Evolutionary conservation across 2,113 vertebrate species (phyloP).

Genomic region (Cyanocitta stelleri): DNA sequence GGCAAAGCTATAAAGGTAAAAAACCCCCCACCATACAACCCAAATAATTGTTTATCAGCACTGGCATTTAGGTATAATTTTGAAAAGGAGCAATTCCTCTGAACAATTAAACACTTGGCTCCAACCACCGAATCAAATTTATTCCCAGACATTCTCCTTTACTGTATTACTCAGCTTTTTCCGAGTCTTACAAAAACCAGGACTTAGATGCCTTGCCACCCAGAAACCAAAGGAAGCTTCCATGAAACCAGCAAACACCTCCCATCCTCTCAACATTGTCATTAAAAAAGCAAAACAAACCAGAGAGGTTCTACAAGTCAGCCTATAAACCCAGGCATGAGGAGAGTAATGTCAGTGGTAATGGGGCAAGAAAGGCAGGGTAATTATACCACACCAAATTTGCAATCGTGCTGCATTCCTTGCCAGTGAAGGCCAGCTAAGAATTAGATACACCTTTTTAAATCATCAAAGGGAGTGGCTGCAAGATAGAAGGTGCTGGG

Average conservation of each 20-base stretch:
- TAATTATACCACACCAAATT: slow-evolving; percentile 44
- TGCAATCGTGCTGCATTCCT: slow-evolving; percentile 40
- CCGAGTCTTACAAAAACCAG: not conserved
- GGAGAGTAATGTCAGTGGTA: slow-evolving; percentile 41
- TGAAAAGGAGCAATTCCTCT: not conserved
- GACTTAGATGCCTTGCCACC: slow-evolving; percentile 16
- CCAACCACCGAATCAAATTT: not conserved
- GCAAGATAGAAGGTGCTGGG: not conserved
- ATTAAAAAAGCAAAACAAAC: slow-evolving; percentile 50
- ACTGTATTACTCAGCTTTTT: slow-evolving; percentile 36
- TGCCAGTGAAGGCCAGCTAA: not conserved
- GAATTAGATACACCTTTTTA: slow-evolving; percentile 33
- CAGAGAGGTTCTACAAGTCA: slow-evolving; percentile 42
- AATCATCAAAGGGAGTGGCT: slow-evolving; percentile 29
- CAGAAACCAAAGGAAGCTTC: slow-evolving; percentile 56
- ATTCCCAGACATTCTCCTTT: slow-evolving; percentile 7
- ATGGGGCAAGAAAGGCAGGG: slow-evolving; percentile 49
- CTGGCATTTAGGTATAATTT: not conserved
- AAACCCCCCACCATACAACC: not conserved
- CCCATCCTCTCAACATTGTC: slow-evolving; percentile 28
- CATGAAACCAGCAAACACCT: slow-evolving; percentile 54
- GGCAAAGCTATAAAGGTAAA: not conserved
- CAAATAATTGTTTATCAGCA: not conserved
- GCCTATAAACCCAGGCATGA: slow-evolving; percentile 5
- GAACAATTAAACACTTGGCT: not conserved